These are phyloP conservation scores for Pammene fasciana DNA, from an alignment of 2,888 invertebrate species.

Conservation along the genomic window DNA sequence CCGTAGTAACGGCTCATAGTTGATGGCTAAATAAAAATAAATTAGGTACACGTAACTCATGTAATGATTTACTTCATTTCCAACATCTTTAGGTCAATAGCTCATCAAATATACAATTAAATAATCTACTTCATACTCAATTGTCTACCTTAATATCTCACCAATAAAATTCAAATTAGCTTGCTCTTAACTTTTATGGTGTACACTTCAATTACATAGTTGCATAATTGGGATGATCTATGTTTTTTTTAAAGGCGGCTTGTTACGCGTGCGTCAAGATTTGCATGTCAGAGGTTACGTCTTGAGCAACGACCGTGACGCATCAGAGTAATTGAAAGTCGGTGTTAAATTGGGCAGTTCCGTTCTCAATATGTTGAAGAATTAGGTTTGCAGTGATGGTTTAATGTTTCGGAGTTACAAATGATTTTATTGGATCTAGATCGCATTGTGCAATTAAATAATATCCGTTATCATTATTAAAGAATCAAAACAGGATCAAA, in stretches of 20 bases:
- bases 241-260: constrained; percentile 26
- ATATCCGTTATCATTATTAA: neutral
- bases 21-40: too few relatives aligned
- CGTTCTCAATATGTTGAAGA: neutral
- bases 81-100: constrained; percentile 16
- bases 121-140: neutral
- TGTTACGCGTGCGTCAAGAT: constrained; percentile 31
- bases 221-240: constrained; percentile 33
- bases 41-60: neutral
- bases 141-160: neutral
- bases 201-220: constrained; percentile 30
- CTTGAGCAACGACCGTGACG: neutral
- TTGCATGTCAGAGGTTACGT: constrained; percentile 40
- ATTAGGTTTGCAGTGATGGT: neutral
- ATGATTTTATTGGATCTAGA: too few relatives aligned
- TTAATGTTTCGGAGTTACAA: too few relatives aligned
- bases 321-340: constrained; percentile 8
- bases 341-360: neutral
- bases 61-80: constrained; percentile 25
- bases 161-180: neutral
- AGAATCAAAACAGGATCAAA: constrained; percentile 30
- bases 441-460: neutral
- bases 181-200: neutral
- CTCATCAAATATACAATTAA: constrained; percentile 4
- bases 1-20: neutral